Evolutionary conservation across 1,140 invertebrate species (phyloP).

Genomic region (Lordiphosa clarofinis): DNA sequence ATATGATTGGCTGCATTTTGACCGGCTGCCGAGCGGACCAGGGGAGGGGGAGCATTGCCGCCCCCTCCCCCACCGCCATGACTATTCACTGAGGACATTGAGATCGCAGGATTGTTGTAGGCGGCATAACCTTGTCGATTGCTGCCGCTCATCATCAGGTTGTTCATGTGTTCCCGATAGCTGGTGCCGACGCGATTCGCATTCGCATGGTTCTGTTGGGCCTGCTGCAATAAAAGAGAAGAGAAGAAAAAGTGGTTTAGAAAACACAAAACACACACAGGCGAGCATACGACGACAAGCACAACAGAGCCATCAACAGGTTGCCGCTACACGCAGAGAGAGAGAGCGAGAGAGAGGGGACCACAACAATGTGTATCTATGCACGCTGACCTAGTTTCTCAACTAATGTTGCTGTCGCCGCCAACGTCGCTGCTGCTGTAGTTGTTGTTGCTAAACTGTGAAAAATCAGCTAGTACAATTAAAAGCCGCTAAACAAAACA

Average conservation of each 20-base stretch:
- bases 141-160: conserved; percentile 65
- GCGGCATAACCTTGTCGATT: conserved; percentile 66
- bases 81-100: conserved; percentile 74
- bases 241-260: conserved; percentile 21
- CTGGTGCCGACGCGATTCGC: conserved; percentile 51
- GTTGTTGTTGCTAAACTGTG: too few relatives aligned
- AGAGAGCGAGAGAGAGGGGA: conserved; percentile 28
- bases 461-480: conserved; percentile 33
- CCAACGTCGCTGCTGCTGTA: neutral
- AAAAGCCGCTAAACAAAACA: too few relatives aligned
- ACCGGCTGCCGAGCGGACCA: conserved; percentile 71
- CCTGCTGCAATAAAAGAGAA: conserved; percentile 10
- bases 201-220: conserved; percentile 66
- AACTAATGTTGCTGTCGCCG: conserved; percentile 21
- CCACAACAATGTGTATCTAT: conserved; percentile 24
- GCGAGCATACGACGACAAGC: neutral
- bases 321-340: conserved; percentile 23
- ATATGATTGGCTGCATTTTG: conserved; percentile 67
- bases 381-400: conserved; percentile 61
- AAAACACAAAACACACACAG: conserved; percentile 7
- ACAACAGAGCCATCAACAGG: conserved; percentile 33
- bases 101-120: conserved; percentile 75
- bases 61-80: conserved; percentile 59
- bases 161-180: conserved; percentile 73
- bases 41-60: conserved; percentile 68